These are phyloP conservation scores for Caligus rogercresseyi DNA, from an alignment of 1,140 invertebrate genomes.

Conservation along the genomic window DNA sequence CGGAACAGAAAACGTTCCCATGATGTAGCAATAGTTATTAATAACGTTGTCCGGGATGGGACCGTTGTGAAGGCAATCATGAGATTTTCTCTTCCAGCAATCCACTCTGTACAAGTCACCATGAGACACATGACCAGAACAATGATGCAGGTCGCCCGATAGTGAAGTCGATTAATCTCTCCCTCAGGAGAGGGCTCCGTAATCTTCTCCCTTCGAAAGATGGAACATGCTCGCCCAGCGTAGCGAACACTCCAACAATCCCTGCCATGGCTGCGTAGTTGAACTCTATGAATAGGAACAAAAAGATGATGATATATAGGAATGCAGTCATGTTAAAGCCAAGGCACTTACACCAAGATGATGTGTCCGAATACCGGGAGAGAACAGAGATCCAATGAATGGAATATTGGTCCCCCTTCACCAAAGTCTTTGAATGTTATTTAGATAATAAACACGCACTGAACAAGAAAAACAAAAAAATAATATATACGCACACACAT, in stretches of 20 bases:
- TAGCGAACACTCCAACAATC: slow-evolving; percentile 15
- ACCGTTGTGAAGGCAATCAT: slow-evolving; percentile 15
- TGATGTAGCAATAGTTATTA: slow-evolving; percentile 11
- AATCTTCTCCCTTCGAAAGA: slow-evolving; percentile 12
- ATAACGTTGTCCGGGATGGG: slow-evolving; percentile 14
- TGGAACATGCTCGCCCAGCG: slow-evolving; percentile 18
- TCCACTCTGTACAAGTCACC: slow-evolving; percentile 19
- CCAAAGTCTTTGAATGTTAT: too few species aligned
- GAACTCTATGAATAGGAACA: too few species aligned
- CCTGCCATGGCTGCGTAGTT: slow-evolving; percentile 9
- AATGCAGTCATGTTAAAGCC: too few species aligned
- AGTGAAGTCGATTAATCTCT: slow-evolving; percentile 9
- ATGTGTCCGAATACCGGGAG: too few species aligned
- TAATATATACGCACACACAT: too few species aligned
- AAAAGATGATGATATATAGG: neutral
- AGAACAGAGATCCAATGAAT: too few species aligned
- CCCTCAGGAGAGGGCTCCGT: slow-evolving; percentile 9
- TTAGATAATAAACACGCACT: too few species aligned
- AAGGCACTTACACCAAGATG: too few species aligned
- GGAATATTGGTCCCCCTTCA: too few species aligned
- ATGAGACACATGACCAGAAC: slow-evolving; percentile 13
- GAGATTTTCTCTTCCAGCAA: slow-evolving; percentile 9
- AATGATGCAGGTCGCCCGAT: slow-evolving; percentile 8
- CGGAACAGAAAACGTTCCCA: slow-evolving; percentile 19
- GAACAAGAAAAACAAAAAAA: too few species aligned